Conservation (phyloP, 2,888 invertebrate species). For the Mechanitis mazaeus region DNA sequence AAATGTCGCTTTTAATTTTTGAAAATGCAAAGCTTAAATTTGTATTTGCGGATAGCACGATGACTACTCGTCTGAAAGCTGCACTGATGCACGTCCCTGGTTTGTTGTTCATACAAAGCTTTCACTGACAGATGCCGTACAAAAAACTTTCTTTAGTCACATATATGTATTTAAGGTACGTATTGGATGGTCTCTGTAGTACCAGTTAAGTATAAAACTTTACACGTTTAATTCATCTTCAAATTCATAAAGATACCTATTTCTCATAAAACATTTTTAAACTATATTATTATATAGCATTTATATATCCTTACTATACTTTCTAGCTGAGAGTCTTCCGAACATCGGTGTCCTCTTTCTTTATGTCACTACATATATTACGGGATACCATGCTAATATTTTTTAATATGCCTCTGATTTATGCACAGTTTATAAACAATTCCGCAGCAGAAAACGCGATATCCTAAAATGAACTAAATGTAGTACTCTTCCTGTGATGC, state of each 20-base stretch:
- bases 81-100: constrained; percentile 54
- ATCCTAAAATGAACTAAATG: constrained; percentile 13
- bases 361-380: constrained; percentile 64
- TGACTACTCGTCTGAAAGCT: constrained; percentile 71
- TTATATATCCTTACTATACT: no score
- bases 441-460: constrained; percentile 17
- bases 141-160: constrained; percentile 54
- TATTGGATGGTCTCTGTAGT: not conserved
- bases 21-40: constrained; percentile 72
- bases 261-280: no score
- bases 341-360: constrained; percentile 36
- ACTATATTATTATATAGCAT: no score
- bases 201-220: not conserved
- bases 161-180: constrained; percentile 7
- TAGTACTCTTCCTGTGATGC: not conserved
- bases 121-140: constrained; percentile 56
- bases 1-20: constrained; percentile 73
- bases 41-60: constrained; percentile 63
- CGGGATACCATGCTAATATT: constrained; percentile 51
- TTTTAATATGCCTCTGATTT: constrained; percentile 62
- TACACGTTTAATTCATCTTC: no score
- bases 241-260: no score
- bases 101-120: constrained; percentile 69
- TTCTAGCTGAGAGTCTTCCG: constrained; percentile 7
- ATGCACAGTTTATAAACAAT: constrained; percentile 40